These are phyloP conservation scores for Camptogramma bilineatum DNA, from an alignment of 2,888 invertebrate species.

Conservation along the genomic window DNA sequence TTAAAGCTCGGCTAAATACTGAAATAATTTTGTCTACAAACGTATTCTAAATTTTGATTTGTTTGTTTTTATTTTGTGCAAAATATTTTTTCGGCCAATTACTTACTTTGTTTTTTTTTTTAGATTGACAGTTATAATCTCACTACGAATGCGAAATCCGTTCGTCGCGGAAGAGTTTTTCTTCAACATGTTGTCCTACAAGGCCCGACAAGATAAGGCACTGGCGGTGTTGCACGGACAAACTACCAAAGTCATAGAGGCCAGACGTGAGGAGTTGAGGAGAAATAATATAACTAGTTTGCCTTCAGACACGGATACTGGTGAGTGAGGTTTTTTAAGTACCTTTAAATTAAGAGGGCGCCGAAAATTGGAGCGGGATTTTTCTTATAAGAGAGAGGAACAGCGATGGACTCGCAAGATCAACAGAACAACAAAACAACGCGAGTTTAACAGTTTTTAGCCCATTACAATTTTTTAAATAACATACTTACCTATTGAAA, in stretches of 20 bases:
- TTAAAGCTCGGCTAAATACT: too few species aligned
- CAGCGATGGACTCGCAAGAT: too few species aligned
- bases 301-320: constrained; percentile 51
- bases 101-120: constrained; percentile 19
- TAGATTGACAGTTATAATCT: constrained; percentile 49
- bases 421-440: too few species aligned
- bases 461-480: too few species aligned
- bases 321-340: constrained; percentile 42
- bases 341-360: background rate
- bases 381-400: too few species aligned
- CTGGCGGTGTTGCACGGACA: constrained; percentile 71
- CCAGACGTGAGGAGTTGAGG: constrained; percentile 61
- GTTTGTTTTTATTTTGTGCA: too few species aligned
- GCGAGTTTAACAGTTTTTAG: background rate
- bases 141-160: constrained; percentile 61
- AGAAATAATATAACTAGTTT: constrained; percentile 50
- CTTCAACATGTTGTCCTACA: constrained; percentile 82
- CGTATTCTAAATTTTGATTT: too few species aligned
- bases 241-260: constrained; percentile 70
- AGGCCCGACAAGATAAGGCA: constrained; percentile 79
- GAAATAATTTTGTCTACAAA: too few species aligned
- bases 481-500: background rate
- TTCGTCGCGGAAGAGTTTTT: constrained; percentile 56
- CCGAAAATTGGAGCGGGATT: too few species aligned
- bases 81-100: too few species aligned